Conservation (phyloP, 2,113 vertebrate genomes). For the Poeciliopsis retropinna region DNA sequence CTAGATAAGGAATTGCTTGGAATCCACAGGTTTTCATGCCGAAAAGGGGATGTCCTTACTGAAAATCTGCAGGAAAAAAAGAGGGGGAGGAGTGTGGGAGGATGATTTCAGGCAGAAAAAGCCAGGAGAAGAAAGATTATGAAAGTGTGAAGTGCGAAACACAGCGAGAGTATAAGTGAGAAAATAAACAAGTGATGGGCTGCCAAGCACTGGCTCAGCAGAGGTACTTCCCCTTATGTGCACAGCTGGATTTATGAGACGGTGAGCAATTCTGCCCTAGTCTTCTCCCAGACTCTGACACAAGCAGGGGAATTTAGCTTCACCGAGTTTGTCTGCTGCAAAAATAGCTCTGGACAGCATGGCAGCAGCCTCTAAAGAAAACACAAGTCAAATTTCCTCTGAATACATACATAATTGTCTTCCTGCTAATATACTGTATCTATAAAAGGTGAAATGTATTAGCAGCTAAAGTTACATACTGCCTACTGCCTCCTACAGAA, state of each 20-base stretch:
- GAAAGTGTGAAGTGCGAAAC: constrained; percentile 47
- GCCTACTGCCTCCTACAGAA: neutral
- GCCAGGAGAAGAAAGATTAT: constrained; percentile 41
- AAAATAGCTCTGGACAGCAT: constrained; percentile 65
- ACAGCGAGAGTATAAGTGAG: constrained; percentile 50
- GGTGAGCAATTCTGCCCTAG: constrained; percentile 75
- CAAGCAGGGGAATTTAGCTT: constrained; percentile 78
- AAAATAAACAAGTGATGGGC: constrained; percentile 68
- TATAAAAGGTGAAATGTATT: neutral
- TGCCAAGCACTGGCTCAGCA: constrained; percentile 70
- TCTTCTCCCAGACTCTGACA: constrained; percentile 78
- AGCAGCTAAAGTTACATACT: neutral
- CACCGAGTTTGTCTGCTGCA: constrained; percentile 53
- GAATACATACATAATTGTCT: constrained; percentile 4
- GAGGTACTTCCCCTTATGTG: constrained; percentile 78
- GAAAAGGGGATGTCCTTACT: constrained; percentile 59
- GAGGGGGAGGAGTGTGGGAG: constrained; percentile 24
- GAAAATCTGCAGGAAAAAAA: constrained; percentile 58
- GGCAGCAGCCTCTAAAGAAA: constrained; percentile 29
- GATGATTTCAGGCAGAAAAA: constrained; percentile 23
- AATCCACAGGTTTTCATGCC: constrained; percentile 29
- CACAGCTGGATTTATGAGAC: constrained; percentile 77
- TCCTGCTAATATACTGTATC: neutral
- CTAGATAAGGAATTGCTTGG: constrained; percentile 32
- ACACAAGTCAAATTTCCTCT: neutral